Evolutionary conservation across 2,888 invertebrate species (phyloP).

Genomic region (Sphaerophoria taeniata): DNA sequence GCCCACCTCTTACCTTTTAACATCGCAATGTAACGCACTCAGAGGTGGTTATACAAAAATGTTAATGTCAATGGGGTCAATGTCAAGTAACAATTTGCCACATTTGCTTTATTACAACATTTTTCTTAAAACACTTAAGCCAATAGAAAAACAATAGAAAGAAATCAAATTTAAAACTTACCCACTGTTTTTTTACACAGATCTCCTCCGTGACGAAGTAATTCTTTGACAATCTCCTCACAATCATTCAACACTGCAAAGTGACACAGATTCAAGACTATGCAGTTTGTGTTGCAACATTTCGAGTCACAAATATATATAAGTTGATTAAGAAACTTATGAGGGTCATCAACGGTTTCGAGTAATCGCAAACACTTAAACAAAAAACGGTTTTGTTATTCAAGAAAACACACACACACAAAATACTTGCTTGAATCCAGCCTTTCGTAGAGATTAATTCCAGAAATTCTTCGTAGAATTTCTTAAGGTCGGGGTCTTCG

Average conservation of each 20-base stretch:
- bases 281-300: constrained; percentile 47
- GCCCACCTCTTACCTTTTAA: no score
- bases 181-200: constrained; percentile 72
- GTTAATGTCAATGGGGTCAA: no score
- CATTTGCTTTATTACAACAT: no score
- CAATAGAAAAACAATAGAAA: no score
- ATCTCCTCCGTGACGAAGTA: constrained; percentile 73
- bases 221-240: constrained; percentile 58
- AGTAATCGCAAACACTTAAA: constrained; percentile 35
- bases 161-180: constrained; percentile 10
- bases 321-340: constrained; percentile 41
- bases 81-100: no score
- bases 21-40: no score
- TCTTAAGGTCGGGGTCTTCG: constrained; percentile 44
- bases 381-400: neutral
- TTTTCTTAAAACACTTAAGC: no score
- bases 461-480: constrained; percentile 60
- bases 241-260: constrained; percentile 74
- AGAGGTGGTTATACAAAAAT: no score
- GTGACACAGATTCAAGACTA: constrained; percentile 73
- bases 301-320: constrained; percentile 52
- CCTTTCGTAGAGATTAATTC: constrained; percentile 61
- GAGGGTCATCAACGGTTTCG: neutral
- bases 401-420: no score
- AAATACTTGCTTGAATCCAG: constrained; percentile 46